These are phyloP conservation scores for Gallinago jamesoni DNA, from an alignment of 2,113 vertebrate species.

Conservation along the genomic window DNA sequence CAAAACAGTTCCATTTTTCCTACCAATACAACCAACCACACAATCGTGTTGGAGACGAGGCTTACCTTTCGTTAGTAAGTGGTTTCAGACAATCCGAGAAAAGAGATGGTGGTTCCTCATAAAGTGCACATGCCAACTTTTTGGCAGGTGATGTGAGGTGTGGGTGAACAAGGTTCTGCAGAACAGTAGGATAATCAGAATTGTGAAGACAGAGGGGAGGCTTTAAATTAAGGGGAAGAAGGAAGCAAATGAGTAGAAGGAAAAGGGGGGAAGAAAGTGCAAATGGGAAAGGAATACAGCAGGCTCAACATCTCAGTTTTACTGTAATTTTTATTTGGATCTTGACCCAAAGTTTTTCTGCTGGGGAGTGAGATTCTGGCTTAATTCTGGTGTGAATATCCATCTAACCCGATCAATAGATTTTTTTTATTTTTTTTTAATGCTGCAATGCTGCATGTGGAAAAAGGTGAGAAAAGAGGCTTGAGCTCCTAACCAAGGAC, in stretches of 20 bases:
- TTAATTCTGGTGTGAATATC: neutral
- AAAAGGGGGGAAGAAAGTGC: neutral
- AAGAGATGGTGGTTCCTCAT: accelerated
- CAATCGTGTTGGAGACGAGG: neutral
- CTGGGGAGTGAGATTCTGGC: neutral
- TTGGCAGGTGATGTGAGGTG: neutral
- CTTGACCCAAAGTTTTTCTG: neutral
- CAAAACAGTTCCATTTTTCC: neutral
- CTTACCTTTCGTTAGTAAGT: neutral
- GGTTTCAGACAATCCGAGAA: neutral
- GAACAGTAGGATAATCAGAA: neutral
- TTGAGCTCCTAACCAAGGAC: neutral
- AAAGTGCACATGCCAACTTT: neutral
- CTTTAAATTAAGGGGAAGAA: neutral
- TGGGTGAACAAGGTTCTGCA: neutral
- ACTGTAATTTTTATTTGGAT: neutral
- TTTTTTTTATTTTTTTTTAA: neutral
- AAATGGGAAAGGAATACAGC: neutral
- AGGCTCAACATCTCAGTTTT: neutral
- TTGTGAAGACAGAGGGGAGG: neutral
- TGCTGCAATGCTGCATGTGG: neutral
- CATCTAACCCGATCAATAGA: neutral
- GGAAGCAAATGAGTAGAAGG: neutral
- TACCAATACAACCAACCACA: too few species aligned
- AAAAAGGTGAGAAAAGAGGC: neutral